A percentile compares a stretch with the other conserved stretches of the same genome.
Conservation (phyloP, 2,888 invertebrate species). For the Anthophora plumipes region DNA sequence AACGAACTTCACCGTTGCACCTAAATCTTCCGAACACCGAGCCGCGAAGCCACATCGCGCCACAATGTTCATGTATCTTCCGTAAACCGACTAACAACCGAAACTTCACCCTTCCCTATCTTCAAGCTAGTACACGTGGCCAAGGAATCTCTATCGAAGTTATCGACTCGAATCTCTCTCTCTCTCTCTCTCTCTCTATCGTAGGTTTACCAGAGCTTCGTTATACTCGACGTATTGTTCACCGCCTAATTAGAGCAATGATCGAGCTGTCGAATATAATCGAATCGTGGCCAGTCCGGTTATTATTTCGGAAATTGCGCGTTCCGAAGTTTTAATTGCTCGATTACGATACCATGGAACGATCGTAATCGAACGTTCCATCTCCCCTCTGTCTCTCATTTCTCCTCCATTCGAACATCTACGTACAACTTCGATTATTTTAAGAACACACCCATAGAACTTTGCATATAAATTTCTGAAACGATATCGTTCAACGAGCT, state of each 20-base stretch:
- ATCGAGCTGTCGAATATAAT: constrained; percentile 55
- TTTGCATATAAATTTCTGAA: no score
- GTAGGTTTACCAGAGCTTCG: background rate
- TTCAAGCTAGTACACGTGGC: background rate
- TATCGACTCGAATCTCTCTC: background rate
- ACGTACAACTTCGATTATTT: no score
- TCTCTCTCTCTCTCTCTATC: no score
- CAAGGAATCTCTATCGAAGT: background rate
- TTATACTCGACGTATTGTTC: constrained; percentile 35
- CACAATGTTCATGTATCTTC: background rate
- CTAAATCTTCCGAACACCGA: background rate
- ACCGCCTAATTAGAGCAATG: constrained; percentile 27
- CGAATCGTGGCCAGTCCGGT: constrained; percentile 1
- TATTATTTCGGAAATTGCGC: constrained; percentile 65
- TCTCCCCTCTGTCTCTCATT: background rate
- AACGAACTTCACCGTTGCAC: background rate
- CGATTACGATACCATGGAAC: constrained; percentile 11
- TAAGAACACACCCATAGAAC: no score
- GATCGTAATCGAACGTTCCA: constrained; percentile 1
- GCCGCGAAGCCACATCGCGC: no score
- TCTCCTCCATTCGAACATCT: no score
- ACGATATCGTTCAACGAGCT: no score
- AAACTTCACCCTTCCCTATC: background rate
- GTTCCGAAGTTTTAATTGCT: constrained; percentile 58
- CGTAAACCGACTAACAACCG: background rate